Percentiles rank a stretch among this genome's conserved stretches.
phyloP scores from a whole-genome alignment of 2,797 vertebrate genomes.

The Myotis daubentonii region DNA sequence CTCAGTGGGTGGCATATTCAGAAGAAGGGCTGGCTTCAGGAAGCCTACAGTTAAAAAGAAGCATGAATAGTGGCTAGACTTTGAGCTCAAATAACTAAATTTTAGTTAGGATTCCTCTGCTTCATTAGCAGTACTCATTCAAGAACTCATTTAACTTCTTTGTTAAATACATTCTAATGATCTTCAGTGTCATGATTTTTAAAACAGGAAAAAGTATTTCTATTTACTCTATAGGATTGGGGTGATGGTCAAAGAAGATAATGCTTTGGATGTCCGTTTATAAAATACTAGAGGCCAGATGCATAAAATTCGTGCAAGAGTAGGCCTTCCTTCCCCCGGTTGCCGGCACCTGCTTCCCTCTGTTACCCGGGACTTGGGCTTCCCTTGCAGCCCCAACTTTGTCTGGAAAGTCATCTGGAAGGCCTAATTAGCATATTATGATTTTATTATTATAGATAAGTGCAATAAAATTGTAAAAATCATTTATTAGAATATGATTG shows the following conservation, averaged over 20 bases:
- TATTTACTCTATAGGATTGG: not conserved
- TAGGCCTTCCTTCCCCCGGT: no score
- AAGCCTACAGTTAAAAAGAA: not conserved
- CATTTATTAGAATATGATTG: not conserved
- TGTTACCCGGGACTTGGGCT: no score
- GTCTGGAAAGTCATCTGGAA: rapidly evolving
- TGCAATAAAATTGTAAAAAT: not conserved
- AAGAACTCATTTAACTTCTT: constrained; percentile 19
- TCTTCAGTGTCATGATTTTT: not conserved
- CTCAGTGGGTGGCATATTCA: no score
- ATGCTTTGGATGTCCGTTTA: not conserved
- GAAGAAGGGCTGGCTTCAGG: not conserved
- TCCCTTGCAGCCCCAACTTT: no score
- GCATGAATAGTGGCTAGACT: not conserved
- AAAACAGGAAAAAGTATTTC: not conserved
- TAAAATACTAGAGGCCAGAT: not conserved
- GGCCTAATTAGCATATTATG: no score
- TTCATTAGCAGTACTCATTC: not conserved
- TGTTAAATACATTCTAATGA: not conserved
- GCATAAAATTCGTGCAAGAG: no score
- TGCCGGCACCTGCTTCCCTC: no score
- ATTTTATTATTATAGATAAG: not conserved
- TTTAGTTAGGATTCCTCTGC: not conserved
- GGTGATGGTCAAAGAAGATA: not conserved
- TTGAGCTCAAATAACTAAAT: not conserved